Base-by-base conservation (phyloP, 2,888 invertebrate species). In the Plebejus melissa region DNA sequence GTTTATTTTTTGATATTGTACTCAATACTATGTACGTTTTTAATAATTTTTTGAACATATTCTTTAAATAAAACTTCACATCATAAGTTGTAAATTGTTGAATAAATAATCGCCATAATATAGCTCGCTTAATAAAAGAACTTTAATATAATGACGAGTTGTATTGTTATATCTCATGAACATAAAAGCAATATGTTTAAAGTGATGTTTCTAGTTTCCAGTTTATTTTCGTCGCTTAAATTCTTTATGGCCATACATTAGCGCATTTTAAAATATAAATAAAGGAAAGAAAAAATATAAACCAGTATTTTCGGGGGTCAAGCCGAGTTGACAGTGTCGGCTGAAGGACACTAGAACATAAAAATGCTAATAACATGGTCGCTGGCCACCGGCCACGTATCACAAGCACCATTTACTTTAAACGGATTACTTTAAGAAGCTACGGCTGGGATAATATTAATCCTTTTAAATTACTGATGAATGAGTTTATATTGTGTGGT, bases 291-390 rank as follows among this genome's bases (percentile, higher is more conserved):
- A 65, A 58, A 58, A 22, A 65, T 36, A 13, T 36, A 65, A 65
- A 65, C 65, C 65, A 65, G 65, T 65, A 32, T 65, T 36, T 65
- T 65, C 65, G 65, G 65, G 32, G 65, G 65, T 65, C 65, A 65
- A 65, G 13, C 32, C 36, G 22, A 36, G 65, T 65, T 13, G 13
- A 22, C 65, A 13, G 32, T 65, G 65, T 65, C 65, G 32, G 32
- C 65, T 65, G 65, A 65, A 65, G 65, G 65, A 65, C 65, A 36
- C 65, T 36, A 16, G 13, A 13, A 32, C 32, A 65, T 65, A 65
- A 65, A 60, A 65, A 65, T 65, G 65, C 32, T 13, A 65, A 65
- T 36, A 46, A 46, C 46, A 65, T 13, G 32, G 65, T 11, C 32
- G 4, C 28, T 60, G 58, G 9, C 60, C 28, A 28, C 28, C 28